Conservation (phyloP, 1,140 invertebrate species). For the Zaprionus africanus region DNA sequence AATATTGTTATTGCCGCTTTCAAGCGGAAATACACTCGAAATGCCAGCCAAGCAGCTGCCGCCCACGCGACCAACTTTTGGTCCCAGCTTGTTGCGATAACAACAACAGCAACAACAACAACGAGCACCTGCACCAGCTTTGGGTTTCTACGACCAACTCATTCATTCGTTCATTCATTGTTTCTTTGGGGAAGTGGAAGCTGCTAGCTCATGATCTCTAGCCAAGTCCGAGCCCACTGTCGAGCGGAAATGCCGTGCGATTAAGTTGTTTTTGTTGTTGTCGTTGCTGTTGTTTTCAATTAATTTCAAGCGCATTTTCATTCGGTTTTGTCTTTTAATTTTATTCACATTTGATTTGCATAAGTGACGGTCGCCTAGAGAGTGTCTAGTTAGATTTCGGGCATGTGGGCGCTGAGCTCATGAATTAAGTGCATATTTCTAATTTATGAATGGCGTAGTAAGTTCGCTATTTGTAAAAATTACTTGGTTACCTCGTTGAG, state of each 20-base stretch:
- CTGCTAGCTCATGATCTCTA: slow-evolving; percentile 51
- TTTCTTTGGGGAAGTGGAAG: slow-evolving; percentile 66
- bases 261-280: slow-evolving; percentile 74
- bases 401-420: slow-evolving; percentile 31
- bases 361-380: slow-evolving; percentile 58
- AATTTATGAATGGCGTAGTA: slow-evolving; percentile 59
- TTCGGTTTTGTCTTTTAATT: slow-evolving; percentile 35
- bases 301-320: slow-evolving; percentile 55
- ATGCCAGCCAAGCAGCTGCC: slow-evolving; percentile 42
- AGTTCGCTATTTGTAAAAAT: not conserved
- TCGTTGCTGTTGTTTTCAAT: slow-evolving; percentile 59
- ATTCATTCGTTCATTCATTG: slow-evolving; percentile 29
- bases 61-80: slow-evolving; percentile 51
- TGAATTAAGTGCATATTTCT: slow-evolving; percentile 48
- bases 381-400: slow-evolving; percentile 35
- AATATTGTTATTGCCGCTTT: slow-evolving; percentile 80
- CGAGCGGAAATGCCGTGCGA: slow-evolving; percentile 72
- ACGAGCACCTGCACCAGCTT: slow-evolving; percentile 67
- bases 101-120: slow-evolving; percentile 32
- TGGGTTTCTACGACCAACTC: slow-evolving; percentile 42
- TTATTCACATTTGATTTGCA: slow-evolving; percentile 62
- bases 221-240: slow-evolving; percentile 39
- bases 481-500: not conserved
- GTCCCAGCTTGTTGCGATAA: slow-evolving; percentile 42
- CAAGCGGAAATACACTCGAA: slow-evolving; percentile 80